A percentile compares a stretch with the other conserved stretches of the same genome.
phyloP scores from a whole-genome alignment of 2,113 vertebrate species.

The Asarcornis scutulata region DNA sequence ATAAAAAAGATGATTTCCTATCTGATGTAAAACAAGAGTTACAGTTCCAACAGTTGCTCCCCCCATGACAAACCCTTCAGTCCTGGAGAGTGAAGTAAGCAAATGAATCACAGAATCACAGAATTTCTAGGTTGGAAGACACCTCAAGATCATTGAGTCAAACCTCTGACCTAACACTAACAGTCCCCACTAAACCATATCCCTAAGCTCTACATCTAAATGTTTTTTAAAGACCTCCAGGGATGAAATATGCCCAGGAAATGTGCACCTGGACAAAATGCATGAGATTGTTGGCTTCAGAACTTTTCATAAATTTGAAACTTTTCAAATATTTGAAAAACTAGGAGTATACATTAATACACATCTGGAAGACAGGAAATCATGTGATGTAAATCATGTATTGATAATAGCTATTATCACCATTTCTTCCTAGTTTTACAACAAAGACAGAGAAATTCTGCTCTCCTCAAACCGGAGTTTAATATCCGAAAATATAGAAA shows the following conservation, averaged over 20 bases:
- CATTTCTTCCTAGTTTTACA: background rate
- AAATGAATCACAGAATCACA: background rate
- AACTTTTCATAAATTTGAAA: background rate
- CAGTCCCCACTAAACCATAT: too few species aligned
- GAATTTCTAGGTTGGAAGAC: too few species aligned
- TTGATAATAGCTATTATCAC: background rate
- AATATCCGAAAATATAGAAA: background rate
- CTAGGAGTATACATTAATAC: background rate
- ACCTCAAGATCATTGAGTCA: too few species aligned
- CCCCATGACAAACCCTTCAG: background rate
- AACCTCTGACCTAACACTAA: too few species aligned
- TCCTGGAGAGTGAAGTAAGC: background rate
- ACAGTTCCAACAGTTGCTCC: background rate
- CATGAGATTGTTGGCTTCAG: background rate
- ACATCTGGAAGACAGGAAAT: background rate
- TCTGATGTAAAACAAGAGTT: background rate
- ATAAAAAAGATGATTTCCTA: background rate
- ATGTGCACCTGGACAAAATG: background rate
- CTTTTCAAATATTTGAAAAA: background rate
- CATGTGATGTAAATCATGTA: too few species aligned
- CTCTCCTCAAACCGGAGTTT: background rate
- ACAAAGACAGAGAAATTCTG: background rate
- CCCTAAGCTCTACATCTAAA: too few species aligned
- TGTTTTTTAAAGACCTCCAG: too few species aligned
- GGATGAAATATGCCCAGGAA: background rate